These are phyloP conservation scores for Oreochromis spilurus DNA, from an alignment of 2,113 vertebrate genomes.

Conservation along the genomic window DNA sequence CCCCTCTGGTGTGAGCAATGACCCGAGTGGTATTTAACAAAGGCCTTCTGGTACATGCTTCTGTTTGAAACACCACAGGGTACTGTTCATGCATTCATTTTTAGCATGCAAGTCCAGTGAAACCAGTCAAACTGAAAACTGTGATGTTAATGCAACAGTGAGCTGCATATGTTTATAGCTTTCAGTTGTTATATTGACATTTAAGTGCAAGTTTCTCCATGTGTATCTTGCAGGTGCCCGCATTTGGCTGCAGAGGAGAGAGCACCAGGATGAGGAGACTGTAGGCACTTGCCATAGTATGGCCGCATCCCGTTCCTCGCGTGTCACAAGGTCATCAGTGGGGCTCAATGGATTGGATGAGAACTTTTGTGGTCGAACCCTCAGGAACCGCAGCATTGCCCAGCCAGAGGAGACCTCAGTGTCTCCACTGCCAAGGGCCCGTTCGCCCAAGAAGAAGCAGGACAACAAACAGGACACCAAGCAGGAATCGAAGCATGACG, in stretches of 20 bases:
- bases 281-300: constrained; percentile 96
- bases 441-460: constrained; percentile 94
- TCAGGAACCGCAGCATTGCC: constrained; percentile 98
- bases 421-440: constrained; percentile 83
- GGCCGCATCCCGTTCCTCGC: constrained; percentile 99
- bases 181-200: not conserved
- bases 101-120: not conserved
- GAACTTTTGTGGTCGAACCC: constrained; percentile 97
- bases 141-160: not conserved
- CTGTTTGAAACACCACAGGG: not conserved
- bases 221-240: constrained; percentile 84
- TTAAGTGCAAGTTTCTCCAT: constrained; percentile 4
- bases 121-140: not conserved
- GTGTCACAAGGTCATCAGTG: constrained; percentile 99
- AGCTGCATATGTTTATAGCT: not conserved
- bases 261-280: constrained; percentile 91
- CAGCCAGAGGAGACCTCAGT: constrained; percentile 90
- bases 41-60: not conserved
- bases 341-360: constrained; percentile 99
- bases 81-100: not conserved
- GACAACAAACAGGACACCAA: constrained; percentile 75
- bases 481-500: constrained; percentile 61
- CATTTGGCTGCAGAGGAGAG: constrained; percentile 81
- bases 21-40: constrained; percentile 27
- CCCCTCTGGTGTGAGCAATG: constrained; percentile 19